Conservation (phyloP, 2,888 invertebrate species). For the Drosophila atripex region DNA sequence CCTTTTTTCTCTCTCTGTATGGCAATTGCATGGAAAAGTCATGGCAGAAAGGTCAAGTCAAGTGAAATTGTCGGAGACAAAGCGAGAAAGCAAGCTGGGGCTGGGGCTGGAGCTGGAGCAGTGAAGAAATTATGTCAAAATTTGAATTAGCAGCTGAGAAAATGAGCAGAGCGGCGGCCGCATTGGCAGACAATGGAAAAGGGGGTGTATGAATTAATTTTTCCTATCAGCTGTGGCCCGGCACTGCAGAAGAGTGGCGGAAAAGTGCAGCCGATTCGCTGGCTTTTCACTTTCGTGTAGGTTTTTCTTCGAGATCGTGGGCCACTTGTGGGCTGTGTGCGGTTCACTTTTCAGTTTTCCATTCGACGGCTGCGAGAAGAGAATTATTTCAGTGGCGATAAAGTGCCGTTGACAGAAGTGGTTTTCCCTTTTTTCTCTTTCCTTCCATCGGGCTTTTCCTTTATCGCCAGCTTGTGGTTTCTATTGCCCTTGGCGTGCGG, state of each 20-base stretch:
- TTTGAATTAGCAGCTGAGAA: conserved; percentile 67
- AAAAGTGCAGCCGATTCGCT: conserved; percentile 49
- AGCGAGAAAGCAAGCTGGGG: conserved; percentile 68
- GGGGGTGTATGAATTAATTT: conserved; percentile 63
- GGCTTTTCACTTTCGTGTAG: conserved; percentile 71
- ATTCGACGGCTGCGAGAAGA: conserved; percentile 32
- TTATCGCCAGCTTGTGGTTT: conserved; percentile 49
- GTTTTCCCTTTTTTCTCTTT: conserved; percentile 44
- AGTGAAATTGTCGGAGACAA: conserved; percentile 72
- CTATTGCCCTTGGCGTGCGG: conserved; percentile 47
- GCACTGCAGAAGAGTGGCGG: conserved; percentile 15
- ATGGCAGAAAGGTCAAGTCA: conserved; percentile 70
- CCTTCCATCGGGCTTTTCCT: conserved; percentile 11
- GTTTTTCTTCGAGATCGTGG: conserved; percentile 10
- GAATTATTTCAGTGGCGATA: conserved; percentile 39
- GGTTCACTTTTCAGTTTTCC: conserved; percentile 36
- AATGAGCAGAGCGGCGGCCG: no score
- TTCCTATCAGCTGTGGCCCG: conserved; percentile 60
- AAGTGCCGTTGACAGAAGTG: conserved; percentile 34
- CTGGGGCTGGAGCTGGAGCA: conserved; percentile 25
- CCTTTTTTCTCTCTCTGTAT: not conserved
- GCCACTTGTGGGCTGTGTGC: conserved; percentile 26
- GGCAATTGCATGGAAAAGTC: not conserved
- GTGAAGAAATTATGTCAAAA: conserved; percentile 76
- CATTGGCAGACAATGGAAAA: conserved; percentile 36